phyloP scores from a whole-genome alignment of 64 coral and sea anemone genomes.

The Stichodactyla mertensii region DNA sequence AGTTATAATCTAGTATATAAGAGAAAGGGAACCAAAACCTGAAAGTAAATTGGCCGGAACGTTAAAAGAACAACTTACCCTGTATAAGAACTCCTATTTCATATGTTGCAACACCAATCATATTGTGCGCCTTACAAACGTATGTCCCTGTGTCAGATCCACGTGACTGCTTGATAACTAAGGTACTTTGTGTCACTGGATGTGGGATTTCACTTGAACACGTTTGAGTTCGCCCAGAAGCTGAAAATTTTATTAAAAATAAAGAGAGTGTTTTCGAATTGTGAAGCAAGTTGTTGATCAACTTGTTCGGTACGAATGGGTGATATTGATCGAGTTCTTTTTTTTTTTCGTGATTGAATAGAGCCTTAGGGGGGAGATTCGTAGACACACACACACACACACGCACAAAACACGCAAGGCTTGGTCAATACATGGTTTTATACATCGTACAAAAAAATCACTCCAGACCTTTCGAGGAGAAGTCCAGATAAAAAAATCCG shows the following conservation, averaged over 20 bases:
- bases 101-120: neutral
- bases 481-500: too few relatives aligned
- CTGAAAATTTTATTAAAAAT: neutral
- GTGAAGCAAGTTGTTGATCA: neutral
- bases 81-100: neutral
- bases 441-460: too few relatives aligned
- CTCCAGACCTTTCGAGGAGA: too few relatives aligned
- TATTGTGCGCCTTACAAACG: slow-evolving; percentile 7
- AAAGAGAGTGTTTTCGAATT: neutral
- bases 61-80: neutral
- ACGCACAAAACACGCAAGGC: too few relatives aligned
- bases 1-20: too few relatives aligned
- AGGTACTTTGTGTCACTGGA: slow-evolving; percentile 7
- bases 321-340: too few relatives aligned
- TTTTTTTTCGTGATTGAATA: too few relatives aligned
- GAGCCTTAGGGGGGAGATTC: too few relatives aligned
- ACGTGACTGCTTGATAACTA: neutral
- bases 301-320: neutral
- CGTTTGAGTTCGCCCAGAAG: neutral
- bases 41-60: too few relatives aligned
- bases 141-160: slow-evolving; percentile 22
- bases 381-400: too few relatives aligned
- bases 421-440: too few relatives aligned
- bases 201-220: slow-evolving; percentile 19
- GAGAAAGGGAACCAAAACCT: too few relatives aligned